Evolutionary conservation across 2,888 invertebrate genomes (phyloP), one percentile per base, ranked within the genome.

Genomic region (Phortica okadai): DNA sequence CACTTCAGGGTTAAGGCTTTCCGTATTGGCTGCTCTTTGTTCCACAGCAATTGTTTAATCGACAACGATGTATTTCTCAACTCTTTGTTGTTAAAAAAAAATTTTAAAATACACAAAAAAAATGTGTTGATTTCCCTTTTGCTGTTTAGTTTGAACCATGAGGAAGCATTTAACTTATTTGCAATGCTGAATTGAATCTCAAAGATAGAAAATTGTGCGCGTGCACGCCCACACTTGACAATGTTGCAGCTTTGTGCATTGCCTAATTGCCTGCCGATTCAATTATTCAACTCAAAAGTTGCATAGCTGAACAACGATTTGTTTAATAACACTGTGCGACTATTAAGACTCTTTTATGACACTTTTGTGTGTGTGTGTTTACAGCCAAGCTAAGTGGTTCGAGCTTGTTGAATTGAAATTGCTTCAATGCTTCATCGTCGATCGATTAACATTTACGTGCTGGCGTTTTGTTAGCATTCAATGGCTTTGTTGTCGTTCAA

Each of bases 1-100:
- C 33, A 74, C 45, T 75, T 69, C 75, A 75, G 69, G 69, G 75
- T 75, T 69, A 75, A 69, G 69, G 67, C 45, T 69, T 50, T 54
- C 8, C 11, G 25, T 62, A 7, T 25, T 62, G 62, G 10, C 21
- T 3, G 10, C 62, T 62, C n/a, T 7, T 25, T 14, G 62, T 25
- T 21, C 3, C 62, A 8, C 16, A 16, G 10, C 25, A 62, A 62
- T 62, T 62, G 62, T 54, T 25, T 70, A 6, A 21, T 21, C 21
- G 21, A 21, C 21, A 21, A 21, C 21, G 21, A 21, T 25, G 16
- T 21, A 4, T 50, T 21, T 16, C 7, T 41, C 11, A 8, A 6
- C 10, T 50, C 1, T 50, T 21, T 50, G 7, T 70, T 50, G n/a
- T 54, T 50, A 16, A 11, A n/a, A 67, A 42, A 14, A 67, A 67